These are phyloP conservation scores for Bufo bufo DNA, from an alignment of 2,113 vertebrate genomes.

Conservation along the genomic window DNA sequence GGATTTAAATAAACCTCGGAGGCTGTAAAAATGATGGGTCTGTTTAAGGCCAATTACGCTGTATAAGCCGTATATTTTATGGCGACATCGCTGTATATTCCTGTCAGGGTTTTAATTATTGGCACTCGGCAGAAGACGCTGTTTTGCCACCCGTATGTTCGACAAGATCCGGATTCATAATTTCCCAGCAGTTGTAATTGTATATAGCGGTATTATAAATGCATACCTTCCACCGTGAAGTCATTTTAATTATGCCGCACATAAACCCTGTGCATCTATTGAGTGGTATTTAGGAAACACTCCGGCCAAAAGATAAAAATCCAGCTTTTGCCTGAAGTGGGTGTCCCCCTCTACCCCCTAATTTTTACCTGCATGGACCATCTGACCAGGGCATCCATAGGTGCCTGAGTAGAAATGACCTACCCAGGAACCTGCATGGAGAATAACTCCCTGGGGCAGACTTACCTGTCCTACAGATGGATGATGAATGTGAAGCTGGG, in stretches of 20 bases:
- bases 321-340: too few relatives aligned
- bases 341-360: too few relatives aligned
- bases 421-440: too few relatives aligned
- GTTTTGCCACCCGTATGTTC: slow-evolving; percentile 4
- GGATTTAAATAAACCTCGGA: slow-evolving; percentile 60
- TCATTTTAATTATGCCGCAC: not conserved
- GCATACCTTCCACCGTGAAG: not conserved
- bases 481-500: too few relatives aligned
- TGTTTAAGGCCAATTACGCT: slow-evolving; percentile 63
- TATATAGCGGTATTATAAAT: slow-evolving; percentile 3
- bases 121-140: not conserved
- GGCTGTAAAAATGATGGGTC: slow-evolving; percentile 63
- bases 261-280: not conserved
- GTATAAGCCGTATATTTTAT: slow-evolving; percentile 54
- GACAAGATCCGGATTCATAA: not conserved
- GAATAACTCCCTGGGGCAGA: too few relatives aligned
- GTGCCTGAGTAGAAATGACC: too few relatives aligned
- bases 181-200: not conserved
- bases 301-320: too few relatives aligned
- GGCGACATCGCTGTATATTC: slow-evolving; percentile 38
- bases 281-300: too few relatives aligned
- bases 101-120: slow-evolving; percentile 40
- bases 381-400: too few relatives aligned
- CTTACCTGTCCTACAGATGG: too few relatives aligned
- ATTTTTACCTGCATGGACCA: too few relatives aligned